phyloP scores from a whole-genome alignment of 2,113 vertebrate genomes.

The Poeciliopsis occidentalis region DNA sequence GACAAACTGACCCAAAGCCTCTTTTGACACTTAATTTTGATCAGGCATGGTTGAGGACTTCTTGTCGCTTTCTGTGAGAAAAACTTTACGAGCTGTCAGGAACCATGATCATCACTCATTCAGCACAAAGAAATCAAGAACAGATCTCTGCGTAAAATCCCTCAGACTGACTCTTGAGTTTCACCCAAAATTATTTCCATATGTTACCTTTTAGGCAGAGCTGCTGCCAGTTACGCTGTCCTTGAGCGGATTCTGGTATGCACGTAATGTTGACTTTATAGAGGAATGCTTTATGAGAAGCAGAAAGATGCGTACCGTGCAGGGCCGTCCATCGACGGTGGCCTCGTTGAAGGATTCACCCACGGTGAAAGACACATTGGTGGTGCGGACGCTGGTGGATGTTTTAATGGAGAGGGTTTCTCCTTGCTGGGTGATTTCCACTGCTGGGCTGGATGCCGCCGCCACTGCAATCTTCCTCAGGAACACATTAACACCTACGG shows the following conservation, averaged over 20 bases:
- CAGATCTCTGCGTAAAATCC: conserved; percentile 37
- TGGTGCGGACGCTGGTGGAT: conserved; percentile 89
- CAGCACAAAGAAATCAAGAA: conserved; percentile 35
- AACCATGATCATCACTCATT: conserved; percentile 25
- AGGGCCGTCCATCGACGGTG: conserved; percentile 91
- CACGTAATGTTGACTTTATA: conserved; percentile 8
- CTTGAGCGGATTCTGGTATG: conserved; percentile 30
- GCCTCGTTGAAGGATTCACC: conserved; percentile 91
- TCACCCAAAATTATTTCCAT: conserved; percentile 60
- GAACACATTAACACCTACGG: conserved; percentile 89
- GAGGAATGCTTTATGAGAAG: conserved; percentile 26
- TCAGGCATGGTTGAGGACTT: conserved; percentile 2
- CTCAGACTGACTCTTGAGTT: conserved; percentile 11
- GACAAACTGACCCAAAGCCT: neutral
- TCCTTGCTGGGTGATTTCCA: conserved; percentile 90
- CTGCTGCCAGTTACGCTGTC: conserved; percentile 13
- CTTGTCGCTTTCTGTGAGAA: neutral
- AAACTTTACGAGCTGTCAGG: conserved; percentile 22
- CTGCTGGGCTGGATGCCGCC: conserved; percentile 87
- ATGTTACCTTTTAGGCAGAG: conserved; percentile 39
- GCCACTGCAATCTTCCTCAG: conserved; percentile 90
- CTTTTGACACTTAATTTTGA: neutral
- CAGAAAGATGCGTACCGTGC: conserved; percentile 79
- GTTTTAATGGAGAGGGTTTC: conserved; percentile 91
- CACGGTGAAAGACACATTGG: conserved; percentile 88